Evolutionary conservation across 1,140 invertebrate genomes (phyloP), one percentile per base, ranked within the genome.

Genomic region (Melipona quadrifasciata): DNA sequence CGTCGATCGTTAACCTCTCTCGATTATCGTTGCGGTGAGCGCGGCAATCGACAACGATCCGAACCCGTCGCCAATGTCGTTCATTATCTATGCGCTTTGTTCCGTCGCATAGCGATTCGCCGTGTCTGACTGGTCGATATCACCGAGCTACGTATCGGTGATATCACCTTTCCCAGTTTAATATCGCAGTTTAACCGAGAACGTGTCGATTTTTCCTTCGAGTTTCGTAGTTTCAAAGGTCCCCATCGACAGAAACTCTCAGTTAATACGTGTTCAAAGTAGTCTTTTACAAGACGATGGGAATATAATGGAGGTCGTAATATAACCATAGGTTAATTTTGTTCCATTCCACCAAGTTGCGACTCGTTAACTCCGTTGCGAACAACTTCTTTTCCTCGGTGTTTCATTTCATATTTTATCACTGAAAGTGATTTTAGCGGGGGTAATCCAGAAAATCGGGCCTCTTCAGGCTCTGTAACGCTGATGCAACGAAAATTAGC

Each of bases 1-100:
- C 77, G 53, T 39, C 65, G 80, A 86, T 86, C 87, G 88, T 89
- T 89, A 89, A 89, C 80, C 80, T 84, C 76, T 83, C 77, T 84
- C 85, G 88, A 89, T 89, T 81, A 89, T 89, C 84, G 84, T 82
- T 77, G 87, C 64, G 75, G 76, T 34, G n/a, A 77, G 58, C 51
- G n/a, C 71, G 58, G 19, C 82, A 73, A 88, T 88, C 86, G 79
- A 57, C 79, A 67, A 58, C 71, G 61, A 64, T 76, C 76, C 61
- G 39, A 39, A 80, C 47, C 76, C n/a, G 72, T 34, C 72, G 51
- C 86, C 64, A 39, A 16, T 53, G n/a, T 64, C 67, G 53, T 67
- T 77, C 65, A 51, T 47, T 61, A 58, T 70, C 24, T 11, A 47
- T 58, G 72, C 72, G 21, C 70, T 81, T 64, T 34, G 74, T n/a